Conservation (phyloP, 2,797 vertebrate genomes). For the Melanotaenia pygmaea region DNA sequence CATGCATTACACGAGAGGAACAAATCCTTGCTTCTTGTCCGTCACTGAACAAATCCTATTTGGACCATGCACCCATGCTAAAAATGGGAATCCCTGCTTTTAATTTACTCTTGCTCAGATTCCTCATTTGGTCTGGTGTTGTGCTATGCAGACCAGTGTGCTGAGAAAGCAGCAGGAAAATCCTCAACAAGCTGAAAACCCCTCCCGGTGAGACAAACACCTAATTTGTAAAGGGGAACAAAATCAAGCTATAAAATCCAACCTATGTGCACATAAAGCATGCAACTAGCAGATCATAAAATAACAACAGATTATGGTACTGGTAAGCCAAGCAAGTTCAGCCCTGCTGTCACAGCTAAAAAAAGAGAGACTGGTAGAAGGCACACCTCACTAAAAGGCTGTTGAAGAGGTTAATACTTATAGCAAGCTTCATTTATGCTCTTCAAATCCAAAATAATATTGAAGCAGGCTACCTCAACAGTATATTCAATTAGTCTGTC, state of each 20-base stretch:
- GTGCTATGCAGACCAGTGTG: slow-evolving; percentile 18
- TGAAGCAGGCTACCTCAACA: slow-evolving; percentile 33
- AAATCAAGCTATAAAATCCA: slow-evolving; percentile 5
- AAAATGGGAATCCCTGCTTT: slow-evolving; percentile 23
- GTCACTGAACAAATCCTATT: slow-evolving; percentile 48
- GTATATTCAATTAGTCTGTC: slow-evolving; percentile 49
- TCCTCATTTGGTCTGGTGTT: slow-evolving; percentile 33
- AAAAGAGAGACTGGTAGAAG: background rate
- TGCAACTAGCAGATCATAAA: slow-evolving; percentile 13
- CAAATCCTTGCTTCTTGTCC: slow-evolving; percentile 26
- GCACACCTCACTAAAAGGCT: slow-evolving; percentile 3
- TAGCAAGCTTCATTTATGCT: slow-evolving; percentile 9
- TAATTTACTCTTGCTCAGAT: slow-evolving; percentile 27
- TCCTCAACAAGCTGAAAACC: slow-evolving; percentile 37
- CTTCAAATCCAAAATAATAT: slow-evolving; percentile 33
- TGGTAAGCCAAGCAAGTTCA: slow-evolving; percentile 8
- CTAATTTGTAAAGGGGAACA: slow-evolving; percentile 1
- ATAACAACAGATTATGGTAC: slow-evolving; percentile 11
- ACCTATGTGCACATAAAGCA: slow-evolving; percentile 7
- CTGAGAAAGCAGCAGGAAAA: slow-evolving; percentile 35
- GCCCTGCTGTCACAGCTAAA: background rate
- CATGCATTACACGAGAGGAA: slow-evolving; percentile 15
- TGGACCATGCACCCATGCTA: slow-evolving; percentile 36
- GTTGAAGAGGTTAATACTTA: slow-evolving; percentile 25
- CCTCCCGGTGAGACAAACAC: slow-evolving; percentile 15